Percentiles rank a stretch among this genome's conserved stretches.
phyloP scores from a whole-genome alignment of 2,888 invertebrate species.

The Ormyrus thymus region DNA sequence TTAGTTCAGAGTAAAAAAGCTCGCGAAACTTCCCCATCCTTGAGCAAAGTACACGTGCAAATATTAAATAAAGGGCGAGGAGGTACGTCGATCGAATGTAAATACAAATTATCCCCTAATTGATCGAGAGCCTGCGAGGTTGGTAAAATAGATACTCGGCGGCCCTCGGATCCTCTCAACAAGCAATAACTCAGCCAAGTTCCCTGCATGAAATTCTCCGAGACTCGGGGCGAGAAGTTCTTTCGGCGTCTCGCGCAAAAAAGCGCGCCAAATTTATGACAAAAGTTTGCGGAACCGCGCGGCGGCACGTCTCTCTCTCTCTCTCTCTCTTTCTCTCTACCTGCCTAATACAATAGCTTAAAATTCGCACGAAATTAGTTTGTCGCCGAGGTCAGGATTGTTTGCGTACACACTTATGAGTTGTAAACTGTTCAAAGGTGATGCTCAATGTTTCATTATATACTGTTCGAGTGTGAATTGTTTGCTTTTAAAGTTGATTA shows the following conservation, averaged over 20 bases:
- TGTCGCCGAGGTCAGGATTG: too few relatives aligned
- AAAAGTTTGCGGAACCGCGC: constrained; percentile 14
- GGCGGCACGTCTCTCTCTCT: not conserved
- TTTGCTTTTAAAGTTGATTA: too few relatives aligned
- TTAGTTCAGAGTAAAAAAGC: too few relatives aligned
- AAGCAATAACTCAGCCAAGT: constrained; percentile 42
- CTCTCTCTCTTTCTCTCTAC: not conserved
- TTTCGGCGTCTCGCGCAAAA: constrained; percentile 17
- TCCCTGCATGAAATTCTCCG: constrained; percentile 19
- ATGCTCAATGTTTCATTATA: too few relatives aligned
- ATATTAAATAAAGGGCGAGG: too few relatives aligned
- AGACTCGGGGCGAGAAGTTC: constrained; percentile 25
- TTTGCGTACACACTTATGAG: too few relatives aligned
- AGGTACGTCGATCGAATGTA: not conserved
- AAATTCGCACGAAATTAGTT: not conserved
- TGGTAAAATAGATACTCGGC: constrained; percentile 16
- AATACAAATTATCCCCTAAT: constrained; percentile 12
- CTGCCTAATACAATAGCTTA: constrained; percentile 22
- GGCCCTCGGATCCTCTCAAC: constrained; percentile 4
- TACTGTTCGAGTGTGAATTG: too few relatives aligned
- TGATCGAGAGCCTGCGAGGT: not conserved
- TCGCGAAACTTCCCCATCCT: too few relatives aligned
- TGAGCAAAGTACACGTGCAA: too few relatives aligned
- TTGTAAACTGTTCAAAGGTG: too few relatives aligned
- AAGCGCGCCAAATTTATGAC: constrained; percentile 34